These are phyloP conservation scores for Megalops cyprinoides DNA, from an alignment of 2,797 vertebrate genomes.

Conservation along the genomic window DNA sequence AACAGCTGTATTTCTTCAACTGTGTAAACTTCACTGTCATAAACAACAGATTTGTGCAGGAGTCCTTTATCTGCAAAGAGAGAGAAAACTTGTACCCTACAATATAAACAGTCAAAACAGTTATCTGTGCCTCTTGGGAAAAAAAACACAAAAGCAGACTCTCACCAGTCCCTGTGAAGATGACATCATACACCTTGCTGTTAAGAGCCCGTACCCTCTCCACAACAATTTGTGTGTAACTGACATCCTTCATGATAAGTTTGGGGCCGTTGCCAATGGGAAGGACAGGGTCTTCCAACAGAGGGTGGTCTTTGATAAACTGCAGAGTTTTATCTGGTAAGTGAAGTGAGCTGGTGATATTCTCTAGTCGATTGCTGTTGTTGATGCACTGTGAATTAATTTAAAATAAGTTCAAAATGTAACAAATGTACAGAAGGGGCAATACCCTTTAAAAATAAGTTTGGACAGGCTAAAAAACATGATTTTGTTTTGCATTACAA, in stretches of 20 bases:
- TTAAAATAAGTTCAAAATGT: neutral
- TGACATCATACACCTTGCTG: constrained; percentile 81
- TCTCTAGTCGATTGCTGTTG: constrained; percentile 77
- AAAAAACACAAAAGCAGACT: neutral
- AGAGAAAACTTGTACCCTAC: neutral
- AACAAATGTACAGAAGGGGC: too few species aligned
- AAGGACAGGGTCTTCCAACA: constrained; percentile 90
- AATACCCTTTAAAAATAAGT: too few species aligned
- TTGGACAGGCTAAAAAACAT: too few species aligned
- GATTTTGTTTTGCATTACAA: too few species aligned
- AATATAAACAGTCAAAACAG: too few species aligned
- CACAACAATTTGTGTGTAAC: constrained; percentile 93
- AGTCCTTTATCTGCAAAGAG: constrained; percentile 82
- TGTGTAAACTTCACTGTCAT: constrained; percentile 80
- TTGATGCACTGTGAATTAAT: constrained; percentile 81
- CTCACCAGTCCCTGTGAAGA: constrained; percentile 91
- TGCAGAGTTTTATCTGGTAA: constrained; percentile 93
- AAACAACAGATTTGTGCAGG: constrained; percentile 88
- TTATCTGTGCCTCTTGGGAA: neutral
- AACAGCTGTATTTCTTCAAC: constrained; percentile 92
- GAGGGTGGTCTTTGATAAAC: constrained; percentile 93
- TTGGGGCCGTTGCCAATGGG: constrained; percentile 83
- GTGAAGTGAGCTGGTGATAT: constrained; percentile 84
- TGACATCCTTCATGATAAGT: constrained; percentile 85
- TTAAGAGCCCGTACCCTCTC: constrained; percentile 86